Evolutionary conservation across 2,888 invertebrate genomes (phyloP).

Genomic region (Pegoplata infirma): DNA sequence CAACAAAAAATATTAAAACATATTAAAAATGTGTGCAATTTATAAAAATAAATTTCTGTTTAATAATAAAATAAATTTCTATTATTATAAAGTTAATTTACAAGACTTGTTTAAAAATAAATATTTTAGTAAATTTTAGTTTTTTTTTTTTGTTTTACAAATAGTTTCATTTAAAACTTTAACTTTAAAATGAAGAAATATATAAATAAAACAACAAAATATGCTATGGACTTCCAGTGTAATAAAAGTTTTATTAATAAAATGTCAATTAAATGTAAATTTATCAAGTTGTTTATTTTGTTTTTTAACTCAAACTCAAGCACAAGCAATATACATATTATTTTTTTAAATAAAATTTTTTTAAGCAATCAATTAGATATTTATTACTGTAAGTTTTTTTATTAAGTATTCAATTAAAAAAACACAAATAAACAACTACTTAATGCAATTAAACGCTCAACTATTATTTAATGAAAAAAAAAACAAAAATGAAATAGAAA

Average conservation of each 20-base stretch:
- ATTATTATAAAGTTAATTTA: constrained; percentile 25
- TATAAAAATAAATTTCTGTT: constrained; percentile 44
- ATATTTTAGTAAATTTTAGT: constrained; percentile 36
- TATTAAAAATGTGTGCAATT: constrained; percentile 64
- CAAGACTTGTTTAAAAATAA: constrained; percentile 48
- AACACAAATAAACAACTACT: constrained; percentile 50
- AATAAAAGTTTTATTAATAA: constrained; percentile 13
- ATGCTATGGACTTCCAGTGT: constrained; percentile 59
- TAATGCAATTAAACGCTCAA: constrained; percentile 59
- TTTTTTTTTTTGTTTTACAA: background rate
- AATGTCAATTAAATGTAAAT: background rate
- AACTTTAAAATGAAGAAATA: constrained; percentile 13
- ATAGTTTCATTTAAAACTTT: background rate
- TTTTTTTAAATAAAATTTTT: constrained; percentile 21
- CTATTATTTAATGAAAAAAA: constrained; percentile 37
- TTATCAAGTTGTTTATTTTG: background rate
- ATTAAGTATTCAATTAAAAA: constrained; percentile 26
- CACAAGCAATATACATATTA: constrained; percentile 57
- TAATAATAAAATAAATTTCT: constrained; percentile 3
- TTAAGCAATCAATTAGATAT: constrained; percentile 56
- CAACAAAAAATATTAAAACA: constrained; percentile 17
- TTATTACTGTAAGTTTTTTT: constrained; percentile 31
- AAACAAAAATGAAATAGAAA: constrained; percentile 1
- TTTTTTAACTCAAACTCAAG: constrained; percentile 43
- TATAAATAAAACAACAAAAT: constrained; percentile 54